phyloP scores from a whole-genome alignment of 2,888 invertebrate genomes.

The Spisula solida region DNA sequence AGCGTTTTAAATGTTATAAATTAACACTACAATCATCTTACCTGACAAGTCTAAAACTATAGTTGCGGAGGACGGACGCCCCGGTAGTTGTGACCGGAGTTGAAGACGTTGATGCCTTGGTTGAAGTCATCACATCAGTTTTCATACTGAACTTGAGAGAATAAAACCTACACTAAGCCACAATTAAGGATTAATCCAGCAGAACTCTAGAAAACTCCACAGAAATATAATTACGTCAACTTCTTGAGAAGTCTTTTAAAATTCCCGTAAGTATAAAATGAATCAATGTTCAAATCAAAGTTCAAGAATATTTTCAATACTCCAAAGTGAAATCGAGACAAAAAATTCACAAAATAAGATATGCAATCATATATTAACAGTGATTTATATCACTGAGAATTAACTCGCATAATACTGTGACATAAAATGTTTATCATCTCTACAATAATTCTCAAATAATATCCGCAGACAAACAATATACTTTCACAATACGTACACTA shows the following conservation, averaged over 20 bases:
- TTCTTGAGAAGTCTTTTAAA: neutral
- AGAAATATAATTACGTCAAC: neutral
- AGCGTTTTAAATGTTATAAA: neutral
- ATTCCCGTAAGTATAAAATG: neutral
- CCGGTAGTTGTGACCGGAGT: conserved; percentile 56
- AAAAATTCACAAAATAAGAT: neutral
- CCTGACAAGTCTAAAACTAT: conserved; percentile 71
- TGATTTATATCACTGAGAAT: too few species aligned
- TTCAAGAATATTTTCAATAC: neutral
- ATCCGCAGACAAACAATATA: neutral
- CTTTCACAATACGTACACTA: neutral
- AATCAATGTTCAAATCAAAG: neutral
- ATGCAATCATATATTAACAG: neutral
- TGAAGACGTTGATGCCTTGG: conserved; percentile 38
- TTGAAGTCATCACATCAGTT: conserved; percentile 58
- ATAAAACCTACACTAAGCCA: neutral
- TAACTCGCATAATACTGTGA: neutral
- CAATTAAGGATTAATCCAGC: neutral
- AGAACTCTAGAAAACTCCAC: neutral
- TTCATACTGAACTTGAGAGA: conserved; percentile 52
- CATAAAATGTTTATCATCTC: neutral
- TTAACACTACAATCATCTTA: conserved; percentile 37
- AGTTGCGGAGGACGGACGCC: conserved; percentile 65
- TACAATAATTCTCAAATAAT: neutral
- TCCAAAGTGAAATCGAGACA: neutral